A percentile compares a stretch with the other conserved stretches of the same genome.
Evolutionary conservation across 1,140 invertebrate species (phyloP).

Genomic region (Hydropsyche tenuis): DNA sequence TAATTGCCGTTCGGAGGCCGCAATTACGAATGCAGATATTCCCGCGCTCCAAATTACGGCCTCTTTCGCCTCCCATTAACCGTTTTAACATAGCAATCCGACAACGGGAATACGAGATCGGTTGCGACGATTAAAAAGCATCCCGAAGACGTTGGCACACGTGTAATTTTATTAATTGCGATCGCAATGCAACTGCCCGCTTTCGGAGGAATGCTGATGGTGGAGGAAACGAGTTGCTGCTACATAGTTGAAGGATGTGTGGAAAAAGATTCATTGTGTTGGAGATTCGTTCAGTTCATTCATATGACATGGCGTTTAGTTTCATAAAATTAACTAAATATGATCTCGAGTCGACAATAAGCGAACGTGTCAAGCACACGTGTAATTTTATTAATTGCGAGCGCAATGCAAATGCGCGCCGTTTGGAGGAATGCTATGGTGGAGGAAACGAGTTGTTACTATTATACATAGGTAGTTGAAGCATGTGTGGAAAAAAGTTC

Average conservation of each 20-base stretch:
- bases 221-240: no score
- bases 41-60: conserved; percentile 36
- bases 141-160: conserved; percentile 25
- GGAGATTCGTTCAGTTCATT: no score
- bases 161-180: conserved; percentile 39
- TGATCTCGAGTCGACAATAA: no score
- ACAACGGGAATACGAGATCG: conserved; percentile 12
- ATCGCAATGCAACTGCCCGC: conserved; percentile 12
- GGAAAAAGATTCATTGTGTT: no score
- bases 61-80: conserved; percentile 41
- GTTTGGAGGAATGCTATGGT: background rate
- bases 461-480: no score
- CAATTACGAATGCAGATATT: conserved; percentile 49
- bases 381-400: conserved; percentile 40
- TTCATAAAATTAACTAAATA: no score
- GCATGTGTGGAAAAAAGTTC: no score
- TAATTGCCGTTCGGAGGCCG: conserved; percentile 35
- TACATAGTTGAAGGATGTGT: no score
- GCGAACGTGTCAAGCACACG: conserved; percentile 9
- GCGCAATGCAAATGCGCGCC: conserved; percentile 19
- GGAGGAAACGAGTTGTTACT: no score
- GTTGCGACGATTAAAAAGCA: conserved; percentile 9
- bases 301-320: no score
- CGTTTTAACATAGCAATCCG: conserved; percentile 47
- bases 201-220: background rate